Conservation (phyloP, 2,888 invertebrate species). For the Himalopsyche tibetana region DNA sequence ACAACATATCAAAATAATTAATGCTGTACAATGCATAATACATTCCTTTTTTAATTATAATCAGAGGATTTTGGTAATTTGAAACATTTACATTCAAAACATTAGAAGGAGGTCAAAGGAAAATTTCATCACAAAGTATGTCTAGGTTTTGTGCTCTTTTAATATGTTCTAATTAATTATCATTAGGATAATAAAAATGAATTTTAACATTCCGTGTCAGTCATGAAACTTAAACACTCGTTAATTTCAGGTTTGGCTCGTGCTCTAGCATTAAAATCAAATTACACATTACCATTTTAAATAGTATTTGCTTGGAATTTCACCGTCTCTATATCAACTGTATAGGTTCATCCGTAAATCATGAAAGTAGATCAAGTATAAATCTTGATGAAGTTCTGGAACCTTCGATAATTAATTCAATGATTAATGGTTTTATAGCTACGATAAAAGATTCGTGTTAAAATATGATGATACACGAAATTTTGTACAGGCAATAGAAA, state of each 20-base stretch:
- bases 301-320: constrained; percentile 32
- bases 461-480: too few relatives aligned
- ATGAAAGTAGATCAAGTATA: constrained; percentile 29
- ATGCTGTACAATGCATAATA: too few relatives aligned
- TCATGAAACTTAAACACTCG: constrained; percentile 28
- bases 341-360: constrained; percentile 23
- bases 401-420: background rate
- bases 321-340: background rate
- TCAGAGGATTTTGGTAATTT: too few relatives aligned
- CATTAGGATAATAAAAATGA: constrained; percentile 36
- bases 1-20: too few relatives aligned
- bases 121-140: constrained; percentile 9
- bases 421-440: too few relatives aligned
- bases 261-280: constrained; percentile 29
- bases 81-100: too few relatives aligned
- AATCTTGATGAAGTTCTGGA: background rate
- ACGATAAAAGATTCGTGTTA: too few relatives aligned
- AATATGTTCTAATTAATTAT: constrained; percentile 21
- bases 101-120: background rate
- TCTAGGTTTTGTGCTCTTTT: constrained; percentile 13
- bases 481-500: too few relatives aligned
- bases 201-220: constrained; percentile 23
- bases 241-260: constrained; percentile 42
- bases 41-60: too few relatives aligned
- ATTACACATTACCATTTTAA: constrained; percentile 12